phyloP scores from a whole-genome alignment of 92 coral and sea anemone species.

The Siderastrea siderea region DNA sequence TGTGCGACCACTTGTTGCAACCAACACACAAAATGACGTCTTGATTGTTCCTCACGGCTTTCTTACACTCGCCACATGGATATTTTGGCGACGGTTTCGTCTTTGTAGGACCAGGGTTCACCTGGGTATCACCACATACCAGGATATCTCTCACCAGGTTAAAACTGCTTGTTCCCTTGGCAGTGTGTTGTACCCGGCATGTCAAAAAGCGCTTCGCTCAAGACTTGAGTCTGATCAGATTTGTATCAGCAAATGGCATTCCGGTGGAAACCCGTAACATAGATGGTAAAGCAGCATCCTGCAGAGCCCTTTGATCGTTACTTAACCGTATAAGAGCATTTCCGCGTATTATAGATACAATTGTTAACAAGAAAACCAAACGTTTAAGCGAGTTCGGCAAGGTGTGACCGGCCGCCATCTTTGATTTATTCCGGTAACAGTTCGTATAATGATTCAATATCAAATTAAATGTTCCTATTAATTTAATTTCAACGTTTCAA shows the following conservation, averaged over 20 bases:
- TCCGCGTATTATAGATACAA: constrained; percentile 8
- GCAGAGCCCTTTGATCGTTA: constrained; percentile 18
- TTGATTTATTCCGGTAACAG: too few relatives aligned
- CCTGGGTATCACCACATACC: constrained; percentile 40
- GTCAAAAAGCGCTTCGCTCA: constrained; percentile 50
- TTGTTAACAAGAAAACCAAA: constrained; percentile 27
- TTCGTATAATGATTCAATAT: too few relatives aligned
- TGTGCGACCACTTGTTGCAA: constrained; percentile 60
- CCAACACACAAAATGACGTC: constrained; percentile 14
- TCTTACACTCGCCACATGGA: not conserved
- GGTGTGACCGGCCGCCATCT: constrained; percentile 65
- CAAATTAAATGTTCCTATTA: too few relatives aligned
- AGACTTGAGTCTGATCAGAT: constrained; percentile 22
- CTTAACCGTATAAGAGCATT: constrained; percentile 9
- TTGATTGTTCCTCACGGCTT: not conserved
- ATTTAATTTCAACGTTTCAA: too few relatives aligned
- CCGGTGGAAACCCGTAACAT: not conserved
- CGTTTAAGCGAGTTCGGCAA: constrained; percentile 42
- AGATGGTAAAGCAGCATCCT: constrained; percentile 43
- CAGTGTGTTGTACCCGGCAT: constrained; percentile 31
- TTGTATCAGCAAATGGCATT: constrained; percentile 18
- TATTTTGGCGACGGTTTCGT: constrained; percentile 1
- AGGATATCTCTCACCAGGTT: constrained; percentile 22
- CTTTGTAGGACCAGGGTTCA: constrained; percentile 50
- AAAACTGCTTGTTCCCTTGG: constrained; percentile 49